A percentile compares a stretch with the other conserved stretches of the same genome.
Conservation (phyloP, 1,140 invertebrate genomes). For the Condylostylus longicornis region DNA sequence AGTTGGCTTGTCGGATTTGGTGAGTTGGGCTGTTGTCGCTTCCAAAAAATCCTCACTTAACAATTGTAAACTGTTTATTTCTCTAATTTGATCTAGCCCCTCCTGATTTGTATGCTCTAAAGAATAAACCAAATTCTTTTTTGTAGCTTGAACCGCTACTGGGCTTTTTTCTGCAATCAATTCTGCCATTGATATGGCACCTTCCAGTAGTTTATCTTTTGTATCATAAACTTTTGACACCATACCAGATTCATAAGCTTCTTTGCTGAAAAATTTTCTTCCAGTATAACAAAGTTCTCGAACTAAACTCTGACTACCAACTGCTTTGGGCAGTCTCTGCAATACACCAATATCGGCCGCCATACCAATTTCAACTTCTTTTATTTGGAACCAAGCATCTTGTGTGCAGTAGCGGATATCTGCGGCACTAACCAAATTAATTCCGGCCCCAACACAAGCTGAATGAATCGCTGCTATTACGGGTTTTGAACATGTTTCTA, state of each 20-base stretch:
- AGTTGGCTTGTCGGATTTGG: slow-evolving; percentile 44
- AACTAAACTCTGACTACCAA: slow-evolving; percentile 69
- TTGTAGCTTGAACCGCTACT: slow-evolving; percentile 77
- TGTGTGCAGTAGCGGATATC: slow-evolving; percentile 80
- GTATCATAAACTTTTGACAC: slow-evolving; percentile 56
- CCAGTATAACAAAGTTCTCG: slow-evolving; percentile 74
- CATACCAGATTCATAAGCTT: slow-evolving; percentile 58
- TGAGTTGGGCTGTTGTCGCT: slow-evolving; percentile 50
- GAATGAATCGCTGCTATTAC: slow-evolving; percentile 71
- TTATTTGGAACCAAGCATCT: slow-evolving; percentile 81
- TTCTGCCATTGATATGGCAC: slow-evolving; percentile 52
- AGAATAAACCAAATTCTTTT: slow-evolving; percentile 64
- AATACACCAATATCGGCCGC: slow-evolving; percentile 85
- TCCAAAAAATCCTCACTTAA: slow-evolving; percentile 80
- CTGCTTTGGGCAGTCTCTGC: slow-evolving; percentile 75
- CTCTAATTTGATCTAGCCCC: slow-evolving; percentile 62
- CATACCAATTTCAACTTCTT: slow-evolving; percentile 66
- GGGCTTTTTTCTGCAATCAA: slow-evolving; percentile 75
- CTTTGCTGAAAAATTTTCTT: slow-evolving; percentile 57
- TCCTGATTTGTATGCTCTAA: slow-evolving; percentile 72
- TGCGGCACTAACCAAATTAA: slow-evolving; percentile 65
- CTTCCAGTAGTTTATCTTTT: slow-evolving; percentile 44
- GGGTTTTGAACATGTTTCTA: slow-evolving; percentile 69
- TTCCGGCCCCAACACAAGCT: slow-evolving; percentile 74
- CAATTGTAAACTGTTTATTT: slow-evolving; percentile 62